phyloP scores from a whole-genome alignment of 2,113 vertebrate species.

The Stigmatopora nigra region DNA sequence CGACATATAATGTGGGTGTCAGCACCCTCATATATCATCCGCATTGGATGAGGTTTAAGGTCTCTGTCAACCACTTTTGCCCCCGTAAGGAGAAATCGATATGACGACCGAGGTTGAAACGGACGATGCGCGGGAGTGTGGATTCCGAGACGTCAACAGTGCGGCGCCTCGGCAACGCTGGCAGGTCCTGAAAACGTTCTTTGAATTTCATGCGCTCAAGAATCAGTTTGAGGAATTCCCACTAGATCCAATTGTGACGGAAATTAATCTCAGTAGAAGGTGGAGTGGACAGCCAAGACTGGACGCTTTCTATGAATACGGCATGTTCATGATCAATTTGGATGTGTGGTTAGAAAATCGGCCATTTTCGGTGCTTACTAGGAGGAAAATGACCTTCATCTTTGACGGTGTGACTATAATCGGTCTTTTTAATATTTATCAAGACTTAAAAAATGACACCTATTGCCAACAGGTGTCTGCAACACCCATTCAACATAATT shows the following conservation, averaged over 20 bases:
- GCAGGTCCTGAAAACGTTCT: not conserved
- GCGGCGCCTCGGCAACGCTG: not conserved
- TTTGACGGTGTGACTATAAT: too few relatives aligned
- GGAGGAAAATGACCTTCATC: too few relatives aligned
- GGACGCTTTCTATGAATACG: conserved; percentile 5
- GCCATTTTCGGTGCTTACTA: too few relatives aligned
- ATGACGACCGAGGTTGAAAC: conserved; percentile 19
- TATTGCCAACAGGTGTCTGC: too few relatives aligned
- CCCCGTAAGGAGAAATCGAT: conserved; percentile 72
- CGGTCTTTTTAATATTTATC: too few relatives aligned
- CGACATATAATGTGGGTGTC: not conserved
- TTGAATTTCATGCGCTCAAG: not conserved
- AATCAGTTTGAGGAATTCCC: not conserved
- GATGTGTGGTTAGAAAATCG: too few relatives aligned
- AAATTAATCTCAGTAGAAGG: not conserved
- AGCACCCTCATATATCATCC: not conserved
- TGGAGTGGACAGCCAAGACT: not conserved
- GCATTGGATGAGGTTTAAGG: not conserved
- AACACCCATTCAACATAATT: too few relatives aligned
- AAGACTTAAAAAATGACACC: too few relatives aligned
- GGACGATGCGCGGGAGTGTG: too few relatives aligned
- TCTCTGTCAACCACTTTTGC: conserved; percentile 52
- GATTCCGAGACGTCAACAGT: not conserved
- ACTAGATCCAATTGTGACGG: not conserved
- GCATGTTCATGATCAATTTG: too few relatives aligned